phyloP scores from a whole-genome alignment of 30 jellyfish, hydroid and myxozoan species.

The Cassiopea andromeda region DNA sequence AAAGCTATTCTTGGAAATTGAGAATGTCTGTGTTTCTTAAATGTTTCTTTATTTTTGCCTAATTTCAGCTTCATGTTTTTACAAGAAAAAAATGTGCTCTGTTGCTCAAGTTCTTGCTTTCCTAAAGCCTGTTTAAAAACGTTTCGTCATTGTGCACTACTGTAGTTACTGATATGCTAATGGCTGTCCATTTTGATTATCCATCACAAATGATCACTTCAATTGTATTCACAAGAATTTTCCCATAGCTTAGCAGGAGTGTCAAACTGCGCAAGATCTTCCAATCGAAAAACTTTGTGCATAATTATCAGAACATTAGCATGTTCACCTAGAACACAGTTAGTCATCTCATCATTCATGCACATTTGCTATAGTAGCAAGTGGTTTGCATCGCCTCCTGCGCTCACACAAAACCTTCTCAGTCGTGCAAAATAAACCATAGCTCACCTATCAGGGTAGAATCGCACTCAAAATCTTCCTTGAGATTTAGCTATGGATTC shows the following conservation, averaged over 20 bases:
- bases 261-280: slow-evolving; percentile 22
- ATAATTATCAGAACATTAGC: slow-evolving; percentile 36
- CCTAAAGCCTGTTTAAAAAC: neutral
- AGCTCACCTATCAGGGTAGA: neutral
- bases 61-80: no score
- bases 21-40: no score
- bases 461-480: neutral
- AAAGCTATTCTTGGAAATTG: no score
- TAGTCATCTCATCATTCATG: slow-evolving; percentile 68
- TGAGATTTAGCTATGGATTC: slow-evolving; percentile 22
- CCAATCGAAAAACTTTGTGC: slow-evolving; percentile 19
- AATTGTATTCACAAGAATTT: slow-evolving; percentile 12
- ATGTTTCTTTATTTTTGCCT: no score
- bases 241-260: slow-evolving; percentile 53
- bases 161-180: neutral
- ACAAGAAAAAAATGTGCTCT: neutral
- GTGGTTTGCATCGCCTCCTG: slow-evolving; percentile 26
- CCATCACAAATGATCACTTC: slow-evolving; percentile 50
- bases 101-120: neutral
- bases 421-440: slow-evolving; percentile 9
- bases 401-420: slow-evolving; percentile 20
- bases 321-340: slow-evolving; percentile 42
- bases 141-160: slow-evolving; percentile 4
- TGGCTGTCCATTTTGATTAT: slow-evolving; percentile 14
- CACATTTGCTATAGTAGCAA: slow-evolving; percentile 42